Evolutionary conservation across 2,113 vertebrate genomes (phyloP), one percentile per base, ranked within the genome.

Genomic region (Pavo muticus): DNA sequence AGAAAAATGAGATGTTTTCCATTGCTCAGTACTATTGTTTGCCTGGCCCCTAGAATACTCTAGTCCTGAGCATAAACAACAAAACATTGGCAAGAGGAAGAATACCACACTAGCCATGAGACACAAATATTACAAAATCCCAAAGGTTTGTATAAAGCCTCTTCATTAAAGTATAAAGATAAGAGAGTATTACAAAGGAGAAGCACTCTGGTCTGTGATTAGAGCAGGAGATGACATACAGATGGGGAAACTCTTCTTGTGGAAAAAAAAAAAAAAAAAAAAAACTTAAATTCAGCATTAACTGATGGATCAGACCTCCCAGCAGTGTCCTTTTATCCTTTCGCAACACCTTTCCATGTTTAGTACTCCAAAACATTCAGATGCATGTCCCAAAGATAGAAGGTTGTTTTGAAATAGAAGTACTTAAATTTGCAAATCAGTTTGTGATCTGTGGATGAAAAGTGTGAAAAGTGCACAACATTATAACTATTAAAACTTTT

Each of bases 1-100:
- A 87, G 42, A 82, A 91, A 91, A 74, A 15, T 27, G 35, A 84
- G 42, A 14, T 42, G 37, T 56, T 93, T 82, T 57, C 29, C 21
- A 32, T 77, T 87, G 67, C n/a, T 80, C 56, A 65, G 42, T 20
- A 77, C n/a, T 54, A 24, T 35, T 68, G 60, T 64, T 85, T 5
- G 1, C 25, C 42, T 88, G 54, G 48, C 30, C 67, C 14, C 32
- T 72, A 27, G 19, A 74, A 52, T 50, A 71, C 14, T 44, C 35
- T 57, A 68, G 8, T 52, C 61, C 71, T 64, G 40, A 86, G 32
- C 35, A 60, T 16, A 85, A 80, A 21, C 39, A 57, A 69, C 3
- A 30, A 78, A 92, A 68, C 15, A 18, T 14, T 85, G 32, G 11
- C 47, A 37, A 78, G 47, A 91, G 35, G 23, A 64, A 73, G 44